A percentile compares a stretch with the other conserved stretches of the same genome.
These are phyloP conservation scores for Mellivora capensis DNA, from an alignment of 2,113 vertebrate species.

Conservation along the genomic window DNA sequence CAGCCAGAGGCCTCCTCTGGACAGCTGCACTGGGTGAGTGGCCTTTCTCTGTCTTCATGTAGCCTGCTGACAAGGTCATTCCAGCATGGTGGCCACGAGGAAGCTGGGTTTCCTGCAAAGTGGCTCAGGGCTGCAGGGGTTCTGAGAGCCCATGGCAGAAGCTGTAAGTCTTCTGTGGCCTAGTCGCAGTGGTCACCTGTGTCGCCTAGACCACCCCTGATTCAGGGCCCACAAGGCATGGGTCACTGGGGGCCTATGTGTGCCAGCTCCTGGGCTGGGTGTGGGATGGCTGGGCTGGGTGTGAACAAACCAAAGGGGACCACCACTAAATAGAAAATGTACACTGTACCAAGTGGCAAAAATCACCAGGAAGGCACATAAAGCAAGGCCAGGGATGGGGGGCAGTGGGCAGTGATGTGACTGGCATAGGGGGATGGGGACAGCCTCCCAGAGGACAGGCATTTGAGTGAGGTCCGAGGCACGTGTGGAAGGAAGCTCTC, in stretches of 20 bases:
- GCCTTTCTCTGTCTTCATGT: background rate
- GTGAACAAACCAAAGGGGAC: background rate
- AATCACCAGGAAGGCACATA: background rate
- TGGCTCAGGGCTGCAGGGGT: background rate
- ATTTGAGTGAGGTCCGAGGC: background rate
- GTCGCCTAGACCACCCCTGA: background rate
- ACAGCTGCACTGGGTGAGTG: rapidly evolving
- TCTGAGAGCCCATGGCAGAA: background rate
- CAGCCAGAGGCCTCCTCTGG: background rate
- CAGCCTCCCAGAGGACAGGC: background rate
- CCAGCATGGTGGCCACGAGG: background rate
- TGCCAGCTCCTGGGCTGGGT: background rate
- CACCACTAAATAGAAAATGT: background rate
- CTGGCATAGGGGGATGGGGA: background rate
- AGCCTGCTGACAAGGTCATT: rapidly evolving
- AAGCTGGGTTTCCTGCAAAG: background rate
- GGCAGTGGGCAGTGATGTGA: background rate
- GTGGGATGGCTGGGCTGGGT: background rate
- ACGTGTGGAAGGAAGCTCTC: background rate
- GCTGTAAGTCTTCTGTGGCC: background rate
- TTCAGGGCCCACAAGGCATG: background rate
- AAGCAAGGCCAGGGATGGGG: background rate
- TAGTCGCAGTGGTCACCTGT: background rate
- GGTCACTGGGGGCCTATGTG: too few relatives aligned
- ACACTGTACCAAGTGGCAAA: background rate